These are phyloP conservation scores for Probosciger aterrimus DNA, from an alignment of 2,113 vertebrate genomes.

Conservation along the genomic window DNA sequence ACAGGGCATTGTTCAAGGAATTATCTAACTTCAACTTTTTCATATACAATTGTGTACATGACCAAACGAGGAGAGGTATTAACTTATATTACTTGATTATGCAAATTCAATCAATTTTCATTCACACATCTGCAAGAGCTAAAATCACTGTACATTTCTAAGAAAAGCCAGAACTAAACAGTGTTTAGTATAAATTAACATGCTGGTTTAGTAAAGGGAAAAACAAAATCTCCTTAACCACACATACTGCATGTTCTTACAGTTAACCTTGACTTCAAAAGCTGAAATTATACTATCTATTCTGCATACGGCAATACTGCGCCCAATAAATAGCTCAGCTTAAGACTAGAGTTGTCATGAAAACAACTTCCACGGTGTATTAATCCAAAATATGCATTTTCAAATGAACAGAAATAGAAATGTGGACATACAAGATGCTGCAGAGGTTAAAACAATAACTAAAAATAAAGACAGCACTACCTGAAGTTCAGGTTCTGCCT, in stretches of 20 bases:
- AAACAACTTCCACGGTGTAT: neutral
- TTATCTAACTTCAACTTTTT: neutral
- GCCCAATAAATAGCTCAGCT: neutral
- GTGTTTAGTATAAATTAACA: neutral
- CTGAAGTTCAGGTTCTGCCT: constrained; percentile 58
- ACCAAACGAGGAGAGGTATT: neutral
- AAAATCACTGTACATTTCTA: neutral
- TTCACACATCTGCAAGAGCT: neutral
- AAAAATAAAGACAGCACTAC: constrained; percentile 42
- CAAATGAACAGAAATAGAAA: neutral
- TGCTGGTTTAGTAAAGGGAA: neutral
- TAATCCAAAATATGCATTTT: neutral
- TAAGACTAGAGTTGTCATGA: neutral
- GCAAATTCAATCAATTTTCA: neutral
- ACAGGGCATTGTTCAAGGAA: neutral
- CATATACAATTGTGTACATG: neutral
- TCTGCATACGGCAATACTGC: neutral
- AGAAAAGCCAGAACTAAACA: neutral
- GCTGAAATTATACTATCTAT: neutral
- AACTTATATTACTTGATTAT: neutral
- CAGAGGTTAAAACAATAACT: neutral
- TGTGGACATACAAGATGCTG: neutral
- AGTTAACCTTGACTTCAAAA: neutral
- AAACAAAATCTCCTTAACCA: neutral
- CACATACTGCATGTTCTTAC: neutral